Evolutionary conservation across 2,797 vertebrate genomes (phyloP), one percentile per base, ranked within the genome.

Genomic region (Sebastes umbrosus): DNA sequence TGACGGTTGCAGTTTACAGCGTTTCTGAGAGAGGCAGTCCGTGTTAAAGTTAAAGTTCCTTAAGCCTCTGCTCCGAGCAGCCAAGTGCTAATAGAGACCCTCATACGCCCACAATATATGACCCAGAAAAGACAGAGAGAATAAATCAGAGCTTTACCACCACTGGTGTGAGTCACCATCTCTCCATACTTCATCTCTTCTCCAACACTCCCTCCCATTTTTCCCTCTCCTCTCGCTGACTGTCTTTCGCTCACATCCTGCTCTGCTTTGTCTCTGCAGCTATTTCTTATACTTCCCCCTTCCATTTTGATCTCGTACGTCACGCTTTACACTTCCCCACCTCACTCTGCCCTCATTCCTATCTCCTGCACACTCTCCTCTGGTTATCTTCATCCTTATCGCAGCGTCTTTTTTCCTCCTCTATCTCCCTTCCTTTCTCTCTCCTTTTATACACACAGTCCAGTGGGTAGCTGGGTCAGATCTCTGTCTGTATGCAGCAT

Each of bases 81-180:
- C 74, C 83, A 72, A 88, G 85, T 91, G 76, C 87, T 90, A 90
- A 92, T 82, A 87, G 85, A 93, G 87, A 93, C 92, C 89, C 91
- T 91, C 83, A 75, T 82, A 92, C 93, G 87, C 92, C 91, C 91
- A 94, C 92, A 92, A 71, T 91, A 87, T 90, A 87, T 95, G 95
- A 95, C 95, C 95, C 92, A 95, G 94, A 96, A 95, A 95, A 95
- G 92, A 95, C 93, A 95, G 68, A 91, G 90, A 92, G 90, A 94
- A 95, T 94, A 94, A 93, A 94, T 93, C 93, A 94, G 83, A 90
- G 93, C 90, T 93, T 91, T 93, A 90, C 91, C 93, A 92, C 87
- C 88, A 86, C 84, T 93, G 86, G 87, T 92, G 82, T 94, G 95
- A 95, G 91, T 95, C 93, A 95, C 91, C 89, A 91, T 92, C 88